phyloP scores from a whole-genome alignment of 2,797 vertebrate species.

The Arnoldichthys spilopterus region DNA sequence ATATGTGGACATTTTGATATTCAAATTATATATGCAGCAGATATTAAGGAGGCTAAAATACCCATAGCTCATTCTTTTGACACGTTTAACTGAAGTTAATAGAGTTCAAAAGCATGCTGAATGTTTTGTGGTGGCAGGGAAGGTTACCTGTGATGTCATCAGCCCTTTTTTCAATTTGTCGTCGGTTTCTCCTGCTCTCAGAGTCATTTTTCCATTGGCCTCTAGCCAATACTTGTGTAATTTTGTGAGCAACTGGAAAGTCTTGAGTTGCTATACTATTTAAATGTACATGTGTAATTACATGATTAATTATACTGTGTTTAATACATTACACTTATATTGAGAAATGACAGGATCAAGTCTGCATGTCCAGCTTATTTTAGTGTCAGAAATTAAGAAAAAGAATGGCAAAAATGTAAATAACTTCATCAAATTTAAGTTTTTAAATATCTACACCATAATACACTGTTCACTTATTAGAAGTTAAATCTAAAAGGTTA shows the following conservation, averaged over 20 bases:
- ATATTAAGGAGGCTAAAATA: not conserved
- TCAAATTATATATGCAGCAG: not conserved
- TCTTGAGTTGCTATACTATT: not conserved
- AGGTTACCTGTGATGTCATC: constrained; percentile 6
- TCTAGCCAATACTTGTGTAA: not conserved
- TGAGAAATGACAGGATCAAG: not conserved
- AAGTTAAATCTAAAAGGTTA: too few relatives aligned
- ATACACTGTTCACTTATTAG: too few relatives aligned
- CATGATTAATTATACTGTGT: not conserved
- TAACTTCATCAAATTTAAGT: not conserved
- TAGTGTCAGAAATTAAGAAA: not conserved
- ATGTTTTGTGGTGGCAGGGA: not conserved
- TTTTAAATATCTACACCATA: too few relatives aligned
- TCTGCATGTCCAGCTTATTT: not conserved
- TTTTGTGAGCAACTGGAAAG: not conserved
- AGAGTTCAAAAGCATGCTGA: not conserved
- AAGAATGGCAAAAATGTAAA: not conserved
- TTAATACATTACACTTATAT: not conserved
- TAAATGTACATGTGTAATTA: not conserved
- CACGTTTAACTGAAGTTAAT: constrained; percentile 32
- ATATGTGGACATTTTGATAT: constrained; percentile 2
- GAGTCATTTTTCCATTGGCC: not conserved
- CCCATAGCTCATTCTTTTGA: constrained; percentile 15
- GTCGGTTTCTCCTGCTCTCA: not conserved
- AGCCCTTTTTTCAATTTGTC: not conserved